Conservation (phyloP, 2,797 vertebrate species). For the Tympanoctomys barrerae region DNA sequence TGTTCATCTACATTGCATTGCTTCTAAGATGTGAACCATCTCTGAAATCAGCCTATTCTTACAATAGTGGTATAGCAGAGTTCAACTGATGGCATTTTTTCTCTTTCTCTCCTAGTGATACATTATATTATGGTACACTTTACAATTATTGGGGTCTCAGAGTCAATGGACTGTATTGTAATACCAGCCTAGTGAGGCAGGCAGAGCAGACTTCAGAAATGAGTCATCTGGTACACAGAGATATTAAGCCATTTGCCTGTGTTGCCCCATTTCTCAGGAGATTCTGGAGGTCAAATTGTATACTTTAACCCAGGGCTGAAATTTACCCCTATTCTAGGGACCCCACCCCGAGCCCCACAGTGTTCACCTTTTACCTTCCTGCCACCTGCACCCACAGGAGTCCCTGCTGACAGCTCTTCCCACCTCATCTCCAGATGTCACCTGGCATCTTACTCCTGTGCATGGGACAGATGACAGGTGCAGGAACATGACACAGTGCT, state of each 20-base stretch:
- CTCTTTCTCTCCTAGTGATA: neutral
- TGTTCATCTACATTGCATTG: neutral
- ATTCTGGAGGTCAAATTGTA: neutral
- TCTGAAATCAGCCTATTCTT: neutral
- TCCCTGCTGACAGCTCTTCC: constrained; percentile 49
- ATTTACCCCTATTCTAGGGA: neutral
- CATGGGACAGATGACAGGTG: constrained; percentile 55
- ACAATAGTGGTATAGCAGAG: neutral
- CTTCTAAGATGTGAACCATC: neutral
- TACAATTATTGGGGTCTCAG: neutral
- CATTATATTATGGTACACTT: neutral
- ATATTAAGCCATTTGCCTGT: neutral
- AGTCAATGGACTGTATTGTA: neutral
- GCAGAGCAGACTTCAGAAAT: neutral
- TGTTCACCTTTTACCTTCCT: neutral
- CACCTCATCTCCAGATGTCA: constrained; percentile 59
- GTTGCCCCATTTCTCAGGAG: neutral
- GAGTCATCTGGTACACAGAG: neutral
- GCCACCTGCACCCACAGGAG: neutral
- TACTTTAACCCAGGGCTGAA: neutral
- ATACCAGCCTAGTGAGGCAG: neutral
- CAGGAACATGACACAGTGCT: neutral
- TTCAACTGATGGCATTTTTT: neutral
- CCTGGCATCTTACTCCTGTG: constrained; percentile 9
- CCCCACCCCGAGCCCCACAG: neutral